Conservation (phyloP, 2,888 invertebrate species). For the Micoletzkya japonica region DNA sequence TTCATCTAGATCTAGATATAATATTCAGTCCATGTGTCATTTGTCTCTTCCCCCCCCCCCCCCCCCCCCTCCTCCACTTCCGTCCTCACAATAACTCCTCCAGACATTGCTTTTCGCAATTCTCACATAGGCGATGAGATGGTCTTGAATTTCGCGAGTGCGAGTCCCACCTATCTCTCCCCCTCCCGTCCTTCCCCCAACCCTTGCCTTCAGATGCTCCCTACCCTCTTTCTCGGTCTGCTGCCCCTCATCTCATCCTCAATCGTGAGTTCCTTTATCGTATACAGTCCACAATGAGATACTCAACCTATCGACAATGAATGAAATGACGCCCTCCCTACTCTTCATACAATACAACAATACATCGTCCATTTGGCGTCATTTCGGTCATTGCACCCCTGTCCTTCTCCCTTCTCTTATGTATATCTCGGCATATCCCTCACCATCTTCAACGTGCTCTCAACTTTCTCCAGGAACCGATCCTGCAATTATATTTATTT, state of each 20-base stretch:
- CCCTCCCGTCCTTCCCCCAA: neutral
- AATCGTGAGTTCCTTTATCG: constrained; percentile 15
- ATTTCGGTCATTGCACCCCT: neutral
- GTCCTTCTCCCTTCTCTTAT: constrained; percentile 1
- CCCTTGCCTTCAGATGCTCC: constrained; percentile 13
- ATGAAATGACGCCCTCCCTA: too few relatives aligned
- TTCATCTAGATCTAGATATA: constrained; percentile 3
- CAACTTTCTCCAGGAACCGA: constrained; percentile 60
- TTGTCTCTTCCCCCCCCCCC: constrained; percentile 8
- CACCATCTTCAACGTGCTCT: constrained; percentile 60
- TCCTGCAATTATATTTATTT: constrained; percentile 30
- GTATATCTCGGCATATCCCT: constrained; percentile 57
- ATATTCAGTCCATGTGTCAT: constrained; percentile 11
- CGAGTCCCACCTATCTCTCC: constrained; percentile 10
- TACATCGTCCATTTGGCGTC: too few relatives aligned
- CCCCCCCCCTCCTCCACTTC: constrained; percentile 2
- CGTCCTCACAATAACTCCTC: constrained; percentile 9
- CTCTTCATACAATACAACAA: too few relatives aligned
- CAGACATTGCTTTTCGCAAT: too few relatives aligned
- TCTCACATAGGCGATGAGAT: too few relatives aligned
- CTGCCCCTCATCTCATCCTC: neutral
- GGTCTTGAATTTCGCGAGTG: too few relatives aligned
- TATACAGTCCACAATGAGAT: too few relatives aligned
- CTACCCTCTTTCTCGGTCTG: neutral
- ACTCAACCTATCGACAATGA: too few relatives aligned